Evolutionary conservation across 2,797 vertebrate species (phyloP), one percentile per base, ranked within the genome.

Genomic region (Graptemys geographica): DNA sequence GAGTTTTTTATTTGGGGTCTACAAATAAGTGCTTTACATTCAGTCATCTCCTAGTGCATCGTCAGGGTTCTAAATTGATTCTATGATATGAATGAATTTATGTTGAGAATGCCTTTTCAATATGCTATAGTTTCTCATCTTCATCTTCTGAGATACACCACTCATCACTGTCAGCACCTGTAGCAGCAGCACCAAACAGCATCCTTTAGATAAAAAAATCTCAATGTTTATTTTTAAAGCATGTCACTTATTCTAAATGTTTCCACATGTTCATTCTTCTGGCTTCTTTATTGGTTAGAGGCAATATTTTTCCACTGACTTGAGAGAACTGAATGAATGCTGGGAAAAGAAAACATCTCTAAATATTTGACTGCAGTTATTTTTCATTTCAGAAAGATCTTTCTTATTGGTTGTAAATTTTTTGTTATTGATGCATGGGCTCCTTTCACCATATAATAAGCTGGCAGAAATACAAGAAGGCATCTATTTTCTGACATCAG

Each of bases 71-170:
- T 80, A 81, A 92, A 92, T 79, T 56, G 88, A 92, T 33, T 56
- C 84, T 86, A 80, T 5, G 79, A 59, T 56, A n/a, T 49, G 84
- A 85, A 3, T 74, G 72, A 78, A 87, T 72, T 78, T n/a, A 49
- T 52, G 12, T 37, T 72, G 84, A 96, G 41, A 84, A 53, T n/a
- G 94, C 55, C 89, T 95, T 81, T 94, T 82, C 93, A n/a, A 15
- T 93, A 57, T 83, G 9, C 83, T 47, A 7, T 57, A 72, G 49
- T 94, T 96, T 97, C 90, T 94, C n/a, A 59, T 96, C 78, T 86
- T 28, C 62, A 90, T 33, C 3, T 90, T 86, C 91, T 8, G 5
- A 95, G 91, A 88, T 33, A 53, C 57, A 79, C 52, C 51, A 86
- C 49, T 89, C 74, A 88, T 96, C 91, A 53, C 79, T 96, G 90